Base-by-base conservation (phyloP, 1,140 invertebrate species). In the Adelges cooleyi region DNA sequence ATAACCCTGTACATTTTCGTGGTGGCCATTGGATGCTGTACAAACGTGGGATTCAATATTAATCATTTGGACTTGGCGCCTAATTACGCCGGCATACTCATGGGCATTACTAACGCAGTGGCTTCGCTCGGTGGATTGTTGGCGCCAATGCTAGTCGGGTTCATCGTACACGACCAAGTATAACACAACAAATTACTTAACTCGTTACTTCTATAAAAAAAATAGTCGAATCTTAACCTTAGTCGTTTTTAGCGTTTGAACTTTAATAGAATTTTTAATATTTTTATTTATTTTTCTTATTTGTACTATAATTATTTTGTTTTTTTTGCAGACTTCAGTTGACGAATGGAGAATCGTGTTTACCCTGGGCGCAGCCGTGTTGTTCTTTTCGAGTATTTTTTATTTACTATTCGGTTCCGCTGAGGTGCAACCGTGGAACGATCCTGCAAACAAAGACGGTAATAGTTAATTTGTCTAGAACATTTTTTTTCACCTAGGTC, bases 81-180 rank as follows among this genome's bases (percentile, higher is more conserved):
- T 1, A 75, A 76, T 67, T 77, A 73, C 67, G 73, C 75, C 6
- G 78, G 78, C 25, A 76, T 77, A n/a, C 68, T 79, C 22, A 77
- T 67, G 66, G 59, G 66, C 15, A 40, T 68, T n/a, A 53, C 66
- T 5, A 67, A 67, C 36, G 66, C 89, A 0, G 78, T 93, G 69
- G 90, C 87, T 0, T 92, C 90, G 0, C 72, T 94, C 66, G 89
- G 90, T 20, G 91, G 90, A 18, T 90, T 94, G 67, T 73, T 93
- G 8, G 89, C 86, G 74, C 90, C 90, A 0, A 77, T 82, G 3
- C 74, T 93, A 10, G 86, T 87, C 8, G 88, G 89, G 22, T 81
- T 81, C 62, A 84, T 93, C 48, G 87, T 90, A 2, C 78, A 80
- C 66, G 77, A 87, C 69, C 81, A 82, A 74, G 85, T 87, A 76